Evolutionary conservation across 2,888 invertebrate species (phyloP).

Genomic region (Lithophane ornitopus): DNA sequence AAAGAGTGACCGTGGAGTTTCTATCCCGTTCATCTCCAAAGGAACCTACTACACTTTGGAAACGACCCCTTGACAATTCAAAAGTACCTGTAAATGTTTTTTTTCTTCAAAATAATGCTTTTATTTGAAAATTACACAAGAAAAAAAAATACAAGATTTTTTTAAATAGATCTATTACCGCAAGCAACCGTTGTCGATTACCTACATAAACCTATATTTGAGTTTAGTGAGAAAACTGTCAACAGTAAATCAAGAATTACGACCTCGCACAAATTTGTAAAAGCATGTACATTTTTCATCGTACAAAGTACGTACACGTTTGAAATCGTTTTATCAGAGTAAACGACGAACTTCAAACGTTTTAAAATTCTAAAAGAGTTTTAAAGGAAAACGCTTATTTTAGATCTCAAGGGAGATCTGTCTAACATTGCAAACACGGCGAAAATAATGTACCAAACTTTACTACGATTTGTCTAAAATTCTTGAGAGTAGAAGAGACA

Average conservation of each 20-base stretch:
- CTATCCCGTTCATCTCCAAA: too few relatives aligned
- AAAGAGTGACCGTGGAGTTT: too few relatives aligned
- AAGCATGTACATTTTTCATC: background rate
- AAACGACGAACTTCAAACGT: conserved; percentile 48
- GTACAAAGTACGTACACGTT: conserved; percentile 16
- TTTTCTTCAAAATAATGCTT: too few relatives aligned
- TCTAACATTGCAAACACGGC: conserved; percentile 48
- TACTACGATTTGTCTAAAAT: conserved; percentile 41
- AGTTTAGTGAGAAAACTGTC: background rate
- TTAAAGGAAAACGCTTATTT: conserved; percentile 50
- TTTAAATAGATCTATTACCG: too few relatives aligned
- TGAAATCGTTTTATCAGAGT: conserved; percentile 46
- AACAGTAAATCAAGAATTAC: background rate
- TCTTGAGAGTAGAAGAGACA: background rate
- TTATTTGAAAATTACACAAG: too few relatives aligned
- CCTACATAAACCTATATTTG: background rate
- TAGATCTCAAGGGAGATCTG: conserved; percentile 45
- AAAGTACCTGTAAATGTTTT: too few relatives aligned
- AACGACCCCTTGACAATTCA: too few relatives aligned
- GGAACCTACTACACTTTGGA: too few relatives aligned
- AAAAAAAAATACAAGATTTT: too few relatives aligned
- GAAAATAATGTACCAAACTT: conserved; percentile 45
- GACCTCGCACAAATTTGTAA: background rate
- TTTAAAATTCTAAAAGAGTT: conserved; percentile 58
- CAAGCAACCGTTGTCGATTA: background rate